phyloP scores from a whole-genome alignment of 1,140 invertebrate species.

The Bactericera cockerelli region DNA sequence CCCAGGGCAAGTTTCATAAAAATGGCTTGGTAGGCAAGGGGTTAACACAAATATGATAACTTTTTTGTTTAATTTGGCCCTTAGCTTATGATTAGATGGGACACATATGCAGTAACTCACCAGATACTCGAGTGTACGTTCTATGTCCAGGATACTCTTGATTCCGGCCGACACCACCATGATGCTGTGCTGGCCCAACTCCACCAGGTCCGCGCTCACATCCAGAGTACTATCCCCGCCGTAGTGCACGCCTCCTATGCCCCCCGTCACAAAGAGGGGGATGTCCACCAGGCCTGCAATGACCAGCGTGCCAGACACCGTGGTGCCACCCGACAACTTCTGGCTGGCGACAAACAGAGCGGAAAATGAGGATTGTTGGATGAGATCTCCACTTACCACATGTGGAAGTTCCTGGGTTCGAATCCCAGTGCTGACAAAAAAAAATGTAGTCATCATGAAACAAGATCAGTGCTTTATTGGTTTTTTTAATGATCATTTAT shows the following conservation, averaged over 20 bases:
- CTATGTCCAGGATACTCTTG: conserved; percentile 95
- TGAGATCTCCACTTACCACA: background rate
- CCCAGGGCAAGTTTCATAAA: too few species aligned
- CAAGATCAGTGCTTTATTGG: too few species aligned
- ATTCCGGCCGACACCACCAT: conserved; percentile 88
- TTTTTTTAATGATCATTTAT: too few species aligned
- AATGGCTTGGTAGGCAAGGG: too few species aligned
- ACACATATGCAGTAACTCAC: too few species aligned
- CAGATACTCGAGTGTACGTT: conserved; percentile 83
- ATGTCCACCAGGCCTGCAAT: conserved; percentile 66
- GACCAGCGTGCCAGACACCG: conserved; percentile 86
- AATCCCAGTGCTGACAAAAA: too few species aligned
- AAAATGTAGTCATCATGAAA: too few species aligned
- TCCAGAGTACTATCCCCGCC: conserved; percentile 71
- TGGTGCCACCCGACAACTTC: conserved; percentile 74
- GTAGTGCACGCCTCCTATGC: conserved; percentile 87
- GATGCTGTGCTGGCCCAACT: conserved; percentile 72
- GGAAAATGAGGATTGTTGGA: background rate
- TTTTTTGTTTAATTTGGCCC: too few species aligned
- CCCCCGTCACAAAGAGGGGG: conserved; percentile 85
- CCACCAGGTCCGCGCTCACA: conserved; percentile 85
- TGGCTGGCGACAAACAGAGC: conserved; percentile 24
- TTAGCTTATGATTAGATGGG: too few species aligned
- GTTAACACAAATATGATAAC: too few species aligned
- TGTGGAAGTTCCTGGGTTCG: too few species aligned